These are phyloP conservation scores for Gymnothorax reevesii DNA, from an alignment of 2,797 vertebrate genomes.

Conservation along the genomic window DNA sequence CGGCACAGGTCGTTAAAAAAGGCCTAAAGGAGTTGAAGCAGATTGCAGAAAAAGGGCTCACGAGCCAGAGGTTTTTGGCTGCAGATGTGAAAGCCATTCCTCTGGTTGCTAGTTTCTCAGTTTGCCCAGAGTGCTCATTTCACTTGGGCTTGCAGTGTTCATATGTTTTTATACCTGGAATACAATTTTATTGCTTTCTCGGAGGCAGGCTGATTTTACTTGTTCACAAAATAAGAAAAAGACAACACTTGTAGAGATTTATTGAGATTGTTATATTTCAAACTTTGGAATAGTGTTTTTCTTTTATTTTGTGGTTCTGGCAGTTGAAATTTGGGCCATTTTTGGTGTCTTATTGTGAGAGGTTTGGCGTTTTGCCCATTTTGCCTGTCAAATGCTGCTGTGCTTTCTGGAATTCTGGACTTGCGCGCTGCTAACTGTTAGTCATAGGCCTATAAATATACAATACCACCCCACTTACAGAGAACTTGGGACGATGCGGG, in stretches of 20 bases:
- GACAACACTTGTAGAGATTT: conserved; percentile 58
- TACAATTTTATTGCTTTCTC: conserved; percentile 67
- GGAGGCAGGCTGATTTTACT: conserved; percentile 64
- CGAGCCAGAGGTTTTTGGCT: conserved; percentile 54
- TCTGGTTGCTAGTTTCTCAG: conserved; percentile 38
- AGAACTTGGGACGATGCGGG: too few relatives aligned
- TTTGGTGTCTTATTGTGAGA: conserved; percentile 5
- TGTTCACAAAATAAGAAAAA: conserved; percentile 66
- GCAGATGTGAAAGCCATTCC: conserved; percentile 68
- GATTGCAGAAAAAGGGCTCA: conserved; percentile 26
- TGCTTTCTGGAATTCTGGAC: conserved; percentile 39
- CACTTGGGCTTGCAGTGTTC: conserved; percentile 49
- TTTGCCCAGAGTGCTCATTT: conserved; percentile 20
- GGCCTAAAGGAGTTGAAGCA: conserved; percentile 43
- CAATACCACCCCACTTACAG: too few relatives aligned
- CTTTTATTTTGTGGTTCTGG: conserved; percentile 55
- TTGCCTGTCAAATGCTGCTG: conserved; percentile 58
- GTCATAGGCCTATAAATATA: conserved; percentile 20
- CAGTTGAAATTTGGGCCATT: conserved; percentile 32
- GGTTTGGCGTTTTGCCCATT: conserved; percentile 52
- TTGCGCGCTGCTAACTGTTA: conserved; percentile 47
- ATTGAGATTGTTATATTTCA: conserved; percentile 61
- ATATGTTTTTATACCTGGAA: conserved; percentile 65
- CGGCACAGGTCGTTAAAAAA: conserved; percentile 49
- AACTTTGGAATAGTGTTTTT: conserved; percentile 60